Evolutionary conservation across 2,113 vertebrate species (phyloP).

Genomic region (Charina bottae): DNA sequence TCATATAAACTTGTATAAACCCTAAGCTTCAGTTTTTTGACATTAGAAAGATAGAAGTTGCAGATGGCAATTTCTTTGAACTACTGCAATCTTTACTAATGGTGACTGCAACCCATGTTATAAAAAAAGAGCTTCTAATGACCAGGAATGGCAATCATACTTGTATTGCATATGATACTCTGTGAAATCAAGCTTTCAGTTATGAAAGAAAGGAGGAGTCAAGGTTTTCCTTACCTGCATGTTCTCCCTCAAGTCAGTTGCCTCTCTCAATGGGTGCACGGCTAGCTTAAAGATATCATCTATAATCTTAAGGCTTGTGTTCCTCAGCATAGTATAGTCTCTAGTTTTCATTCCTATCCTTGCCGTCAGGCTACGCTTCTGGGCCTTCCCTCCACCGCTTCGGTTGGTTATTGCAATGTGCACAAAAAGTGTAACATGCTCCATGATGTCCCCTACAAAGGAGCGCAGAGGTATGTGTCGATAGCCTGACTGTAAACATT

Average conservation of each 20-base stretch:
- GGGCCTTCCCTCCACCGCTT: conserved; percentile 92
- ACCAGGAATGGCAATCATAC: neutral
- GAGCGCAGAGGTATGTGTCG: conserved; percentile 91
- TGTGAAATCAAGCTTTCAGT: neutral
- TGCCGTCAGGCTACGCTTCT: conserved; percentile 88
- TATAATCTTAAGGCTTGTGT: conserved; percentile 85
- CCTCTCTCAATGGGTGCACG: conserved; percentile 85
- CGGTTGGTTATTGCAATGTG: conserved; percentile 94
- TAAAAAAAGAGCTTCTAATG: neutral
- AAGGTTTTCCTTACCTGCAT: conserved; percentile 82
- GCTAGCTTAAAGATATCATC: conserved; percentile 92
- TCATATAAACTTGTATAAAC: neutral
- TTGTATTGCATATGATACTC: neutral
- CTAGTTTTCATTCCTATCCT: conserved; percentile 86
- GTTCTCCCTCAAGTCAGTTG: conserved; percentile 91
- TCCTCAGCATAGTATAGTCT: conserved; percentile 90
- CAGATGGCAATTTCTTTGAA: neutral
- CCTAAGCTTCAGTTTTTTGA: neutral
- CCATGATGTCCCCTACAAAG: conserved; percentile 87
- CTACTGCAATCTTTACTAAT: neutral
- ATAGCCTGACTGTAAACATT: conserved; percentile 95
- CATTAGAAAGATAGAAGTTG: neutral
- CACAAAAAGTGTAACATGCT: conserved; percentile 91
- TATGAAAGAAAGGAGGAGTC: accelerated
- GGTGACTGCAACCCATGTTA: neutral